Evolutionary conservation across 2,888 invertebrate genomes (phyloP).

Genomic region (Lasioglossum malachurum): DNA sequence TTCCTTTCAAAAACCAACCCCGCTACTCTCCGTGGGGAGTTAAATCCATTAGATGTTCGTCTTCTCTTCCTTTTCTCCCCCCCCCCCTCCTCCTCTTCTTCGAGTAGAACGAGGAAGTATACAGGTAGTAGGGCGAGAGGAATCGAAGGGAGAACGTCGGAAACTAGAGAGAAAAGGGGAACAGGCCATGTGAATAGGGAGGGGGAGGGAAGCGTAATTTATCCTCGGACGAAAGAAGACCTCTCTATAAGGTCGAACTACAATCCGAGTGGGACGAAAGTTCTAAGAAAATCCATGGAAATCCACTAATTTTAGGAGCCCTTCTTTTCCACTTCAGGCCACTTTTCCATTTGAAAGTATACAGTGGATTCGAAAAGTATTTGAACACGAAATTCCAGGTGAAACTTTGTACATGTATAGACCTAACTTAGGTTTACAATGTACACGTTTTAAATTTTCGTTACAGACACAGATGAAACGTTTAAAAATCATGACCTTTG

Average conservation of each 20-base stretch:
- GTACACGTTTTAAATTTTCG: too few species aligned
- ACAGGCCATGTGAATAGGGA: neutral
- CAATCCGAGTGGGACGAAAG: neutral
- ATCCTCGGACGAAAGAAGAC: slow-evolving; percentile 18
- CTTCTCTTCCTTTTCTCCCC: slow-evolving; percentile 51
- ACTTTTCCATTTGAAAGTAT: neutral
- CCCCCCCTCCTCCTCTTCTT: slow-evolving; percentile 33
- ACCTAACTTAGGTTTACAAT: too few species aligned
- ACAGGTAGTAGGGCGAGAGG: slow-evolving; percentile 7
- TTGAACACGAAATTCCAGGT: neutral
- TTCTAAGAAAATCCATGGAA: slow-evolving; percentile 6
- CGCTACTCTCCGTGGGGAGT: slow-evolving; percentile 63
- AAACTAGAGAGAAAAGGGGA: slow-evolving; percentile 11
- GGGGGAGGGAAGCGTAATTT: slow-evolving; percentile 30
- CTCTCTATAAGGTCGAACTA: slow-evolving; percentile 12
- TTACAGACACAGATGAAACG: too few species aligned
- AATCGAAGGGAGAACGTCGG: slow-evolving; percentile 36
- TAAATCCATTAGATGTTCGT: slow-evolving; percentile 71
- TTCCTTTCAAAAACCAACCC: slow-evolving; percentile 66
- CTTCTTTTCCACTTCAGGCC: neutral
- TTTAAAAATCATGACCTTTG: too few species aligned
- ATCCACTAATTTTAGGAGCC: slow-evolving; percentile 7
- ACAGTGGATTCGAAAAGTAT: neutral
- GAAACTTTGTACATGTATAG: too few species aligned
- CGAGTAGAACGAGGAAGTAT: slow-evolving; percentile 29